Conservation (phyloP, 2,888 invertebrate species). For the Drepana falcataria region DNA sequence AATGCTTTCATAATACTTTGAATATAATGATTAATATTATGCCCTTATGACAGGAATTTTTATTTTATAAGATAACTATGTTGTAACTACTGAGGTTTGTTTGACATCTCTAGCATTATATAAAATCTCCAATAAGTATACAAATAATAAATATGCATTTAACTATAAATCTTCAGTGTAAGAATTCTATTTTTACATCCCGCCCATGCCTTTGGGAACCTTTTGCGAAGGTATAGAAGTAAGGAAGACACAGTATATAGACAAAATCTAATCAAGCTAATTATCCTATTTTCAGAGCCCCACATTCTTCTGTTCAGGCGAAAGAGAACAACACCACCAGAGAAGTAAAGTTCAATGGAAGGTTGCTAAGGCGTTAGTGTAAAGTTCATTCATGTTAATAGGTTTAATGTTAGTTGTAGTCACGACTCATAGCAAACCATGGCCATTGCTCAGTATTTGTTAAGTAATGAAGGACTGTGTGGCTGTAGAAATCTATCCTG, state of each 20-base stretch:
- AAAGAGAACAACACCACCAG: constrained; percentile 79
- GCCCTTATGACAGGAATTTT: no score
- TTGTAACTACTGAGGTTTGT: no score
- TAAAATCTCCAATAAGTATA: no score
- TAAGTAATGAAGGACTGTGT: constrained; percentile 8
- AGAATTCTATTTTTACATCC: no score
- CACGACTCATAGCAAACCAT: constrained; percentile 37
- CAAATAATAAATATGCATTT: no score
- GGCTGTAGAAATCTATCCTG: background rate
- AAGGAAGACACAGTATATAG: background rate
- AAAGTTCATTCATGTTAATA: constrained; percentile 37
- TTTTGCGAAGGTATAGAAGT: no score
- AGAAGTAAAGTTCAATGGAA: constrained; percentile 33
- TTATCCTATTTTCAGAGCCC: constrained; percentile 81
- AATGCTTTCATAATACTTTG: no score
- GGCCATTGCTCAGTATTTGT: constrained; percentile 13
- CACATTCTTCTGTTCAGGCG: constrained; percentile 92
- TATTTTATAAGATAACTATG: no score
- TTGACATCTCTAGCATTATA: no score
- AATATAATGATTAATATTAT: no score
- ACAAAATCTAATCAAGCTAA: background rate
- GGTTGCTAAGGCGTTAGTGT: constrained; percentile 36
- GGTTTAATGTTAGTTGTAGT: constrained; percentile 38
- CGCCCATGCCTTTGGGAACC: no score
- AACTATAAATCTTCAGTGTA: no score